A percentile compares a stretch with the other conserved stretches of the same genome.
Evolutionary conservation across 1,140 invertebrate species (phyloP).

Genomic region (Polypedilum pembai): DNA sequence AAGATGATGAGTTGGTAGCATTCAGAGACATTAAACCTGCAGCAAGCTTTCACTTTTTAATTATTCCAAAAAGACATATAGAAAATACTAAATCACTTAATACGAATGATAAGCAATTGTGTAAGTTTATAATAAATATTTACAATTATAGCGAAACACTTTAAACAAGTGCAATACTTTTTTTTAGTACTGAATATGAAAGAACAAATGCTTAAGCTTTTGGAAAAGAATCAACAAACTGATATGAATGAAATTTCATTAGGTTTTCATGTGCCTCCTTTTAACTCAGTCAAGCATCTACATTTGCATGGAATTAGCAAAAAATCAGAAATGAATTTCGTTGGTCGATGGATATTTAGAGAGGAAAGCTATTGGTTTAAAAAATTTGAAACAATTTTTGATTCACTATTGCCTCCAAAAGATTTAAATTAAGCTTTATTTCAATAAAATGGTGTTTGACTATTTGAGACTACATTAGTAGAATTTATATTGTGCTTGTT

Average conservation of each 20-base stretch:
- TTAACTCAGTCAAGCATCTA: constrained; percentile 72
- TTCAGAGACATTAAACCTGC: constrained; percentile 81
- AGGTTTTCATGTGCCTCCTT: constrained; percentile 90
- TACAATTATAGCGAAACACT: too few relatives aligned
- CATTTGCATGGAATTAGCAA: constrained; percentile 84
- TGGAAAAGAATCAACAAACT: constrained; percentile 46
- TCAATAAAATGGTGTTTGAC: too few relatives aligned
- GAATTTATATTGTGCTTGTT: too few relatives aligned
- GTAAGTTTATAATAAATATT: too few relatives aligned
- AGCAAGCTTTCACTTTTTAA: constrained; percentile 69
- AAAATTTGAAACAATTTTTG: background rate
- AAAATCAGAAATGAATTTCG: constrained; percentile 61
- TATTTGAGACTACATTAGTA: too few relatives aligned
- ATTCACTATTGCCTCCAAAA: background rate
- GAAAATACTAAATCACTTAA: constrained; percentile 60
- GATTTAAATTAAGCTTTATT: background rate
- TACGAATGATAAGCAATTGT: constrained; percentile 54
- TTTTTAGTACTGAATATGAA: constrained; percentile 56
- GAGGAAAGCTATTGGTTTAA: constrained; percentile 66
- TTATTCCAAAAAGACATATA: constrained; percentile 71
- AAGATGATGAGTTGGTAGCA: constrained; percentile 70
- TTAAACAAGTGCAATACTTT: constrained; percentile 33
- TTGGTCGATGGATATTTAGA: constrained; percentile 62
- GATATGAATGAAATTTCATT: constrained; percentile 53
- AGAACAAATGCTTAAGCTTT: constrained; percentile 40